Evolutionary conservation across 2,888 invertebrate species (phyloP).

Genomic region (Cyclophora albipunctata): DNA sequence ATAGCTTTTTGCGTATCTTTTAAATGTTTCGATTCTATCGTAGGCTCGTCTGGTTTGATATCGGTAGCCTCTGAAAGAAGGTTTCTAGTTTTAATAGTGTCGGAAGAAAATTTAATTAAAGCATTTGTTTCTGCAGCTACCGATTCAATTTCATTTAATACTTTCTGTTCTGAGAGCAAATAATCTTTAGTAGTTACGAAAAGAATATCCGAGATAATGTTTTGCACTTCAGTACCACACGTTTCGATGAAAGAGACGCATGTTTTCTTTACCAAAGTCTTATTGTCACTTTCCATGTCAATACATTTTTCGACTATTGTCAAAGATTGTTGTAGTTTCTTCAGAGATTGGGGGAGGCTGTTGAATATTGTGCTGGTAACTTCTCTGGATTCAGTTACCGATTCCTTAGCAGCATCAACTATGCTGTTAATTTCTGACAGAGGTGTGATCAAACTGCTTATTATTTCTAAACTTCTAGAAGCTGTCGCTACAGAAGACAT

Average conservation of each 20-base stretch:
- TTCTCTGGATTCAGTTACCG: slow-evolving; percentile 43
- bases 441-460: slow-evolving; percentile 77
- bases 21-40: slow-evolving; percentile 49
- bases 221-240: slow-evolving; percentile 73
- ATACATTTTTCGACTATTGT: slow-evolving; percentile 81
- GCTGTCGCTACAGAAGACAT: slow-evolving; percentile 81
- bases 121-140: slow-evolving; percentile 67
- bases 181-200: slow-evolving; percentile 59
- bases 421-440: slow-evolving; percentile 79
- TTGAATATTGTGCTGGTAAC: slow-evolving; percentile 73
- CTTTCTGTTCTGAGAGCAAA: slow-evolving; percentile 52
- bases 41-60: slow-evolving; percentile 41
- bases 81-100: slow-evolving; percentile 67
- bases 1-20: slow-evolving; percentile 60
- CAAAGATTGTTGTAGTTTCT: slow-evolving; percentile 78
- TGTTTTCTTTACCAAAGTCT: slow-evolving; percentile 80
- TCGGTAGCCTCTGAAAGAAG: slow-evolving; percentile 50
- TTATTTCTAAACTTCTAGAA: slow-evolving; percentile 79
- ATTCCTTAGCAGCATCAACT: slow-evolving; percentile 69
- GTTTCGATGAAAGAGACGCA: slow-evolving; percentile 79
- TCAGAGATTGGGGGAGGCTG: slow-evolving; percentile 74
- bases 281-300: slow-evolving; percentile 79
- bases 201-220: slow-evolving; percentile 62
- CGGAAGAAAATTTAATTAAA: slow-evolving; percentile 68
- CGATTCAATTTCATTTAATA: slow-evolving; percentile 57